Evolutionary conservation across 2,113 vertebrate genomes (phyloP).

Genomic region (Salminus brasiliensis): DNA sequence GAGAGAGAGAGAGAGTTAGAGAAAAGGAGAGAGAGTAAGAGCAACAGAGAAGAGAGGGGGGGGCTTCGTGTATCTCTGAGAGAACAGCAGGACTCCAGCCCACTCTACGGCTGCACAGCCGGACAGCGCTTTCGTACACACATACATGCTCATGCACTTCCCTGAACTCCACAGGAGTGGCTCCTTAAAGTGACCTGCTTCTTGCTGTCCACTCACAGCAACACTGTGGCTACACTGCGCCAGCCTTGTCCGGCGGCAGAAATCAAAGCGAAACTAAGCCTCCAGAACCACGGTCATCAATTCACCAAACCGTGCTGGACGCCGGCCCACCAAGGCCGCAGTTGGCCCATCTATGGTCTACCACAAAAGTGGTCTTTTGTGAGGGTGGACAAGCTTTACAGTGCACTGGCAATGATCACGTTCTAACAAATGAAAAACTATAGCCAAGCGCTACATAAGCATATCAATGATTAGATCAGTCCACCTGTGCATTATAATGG

Average conservation of each 20-base stretch:
- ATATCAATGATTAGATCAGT: no score
- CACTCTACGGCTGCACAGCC: constrained; percentile 14
- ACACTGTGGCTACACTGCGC: neutral
- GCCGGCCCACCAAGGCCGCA: neutral
- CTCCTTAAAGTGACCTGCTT: constrained; percentile 51
- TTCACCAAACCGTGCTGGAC: neutral
- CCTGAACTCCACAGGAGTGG: neutral
- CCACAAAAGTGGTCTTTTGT: neutral
- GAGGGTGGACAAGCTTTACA: no score
- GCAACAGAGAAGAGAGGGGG: neutral
- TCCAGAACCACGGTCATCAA: neutral
- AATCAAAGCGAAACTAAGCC: neutral
- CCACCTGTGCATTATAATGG: no score
- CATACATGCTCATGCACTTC: neutral
- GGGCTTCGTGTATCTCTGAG: constrained; percentile 13
- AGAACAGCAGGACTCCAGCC: constrained; percentile 41
- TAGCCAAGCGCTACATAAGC: no score
- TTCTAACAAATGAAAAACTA: no score
- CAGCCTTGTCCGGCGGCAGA: neutral
- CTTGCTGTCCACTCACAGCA: constrained; percentile 13
- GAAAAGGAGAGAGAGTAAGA: neutral
- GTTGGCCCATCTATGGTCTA: neutral
- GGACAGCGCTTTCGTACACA: constrained; percentile 27
- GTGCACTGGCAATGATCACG: no score
- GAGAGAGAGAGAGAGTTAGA: neutral